phyloP scores from a whole-genome alignment of 2,888 invertebrate genomes.

The Notocelia uddmanniana region DNA sequence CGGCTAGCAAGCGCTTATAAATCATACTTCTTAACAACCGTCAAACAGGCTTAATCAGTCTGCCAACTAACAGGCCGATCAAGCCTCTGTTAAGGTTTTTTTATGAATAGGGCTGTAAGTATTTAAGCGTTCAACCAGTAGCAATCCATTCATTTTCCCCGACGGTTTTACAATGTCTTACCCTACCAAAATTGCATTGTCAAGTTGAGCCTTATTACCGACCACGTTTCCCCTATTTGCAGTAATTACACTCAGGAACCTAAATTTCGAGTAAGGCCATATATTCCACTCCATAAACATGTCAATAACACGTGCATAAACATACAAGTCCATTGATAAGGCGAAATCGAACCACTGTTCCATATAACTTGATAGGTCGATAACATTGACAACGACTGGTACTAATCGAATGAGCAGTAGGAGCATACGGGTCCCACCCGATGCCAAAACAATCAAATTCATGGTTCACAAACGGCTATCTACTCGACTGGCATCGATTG shows the following conservation, averaged over 20 bases:
- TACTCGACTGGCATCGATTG: constrained; percentile 53
- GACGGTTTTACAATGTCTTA: background rate
- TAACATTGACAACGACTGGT: constrained; percentile 50
- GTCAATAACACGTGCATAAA: constrained; percentile 1
- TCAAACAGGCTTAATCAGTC: too few species aligned
- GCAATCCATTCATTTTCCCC: too few species aligned
- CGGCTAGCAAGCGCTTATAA: too few species aligned
- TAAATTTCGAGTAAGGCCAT: constrained; percentile 24
- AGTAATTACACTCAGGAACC: constrained; percentile 13
- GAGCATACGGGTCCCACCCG: constrained; percentile 55
- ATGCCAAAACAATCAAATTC: constrained; percentile 57
- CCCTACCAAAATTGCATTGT: constrained; percentile 18
- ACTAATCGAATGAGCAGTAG: constrained; percentile 57
- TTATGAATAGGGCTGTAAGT: too few species aligned
- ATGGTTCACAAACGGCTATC: constrained; percentile 57
- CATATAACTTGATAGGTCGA: constrained; percentile 28
- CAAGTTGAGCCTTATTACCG: background rate
- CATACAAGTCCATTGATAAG: constrained; percentile 2
- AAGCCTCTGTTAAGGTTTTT: too few species aligned
- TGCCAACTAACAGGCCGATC: too few species aligned
- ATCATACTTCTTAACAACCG: too few species aligned
- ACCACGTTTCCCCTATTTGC: constrained; percentile 7
- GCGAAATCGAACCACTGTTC: constrained; percentile 1
- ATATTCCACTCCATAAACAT: constrained; percentile 8
- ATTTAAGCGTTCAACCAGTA: background rate